Evolutionary conservation across 2,888 invertebrate species (phyloP).

Genomic region (Xestia sexstrigata): DNA sequence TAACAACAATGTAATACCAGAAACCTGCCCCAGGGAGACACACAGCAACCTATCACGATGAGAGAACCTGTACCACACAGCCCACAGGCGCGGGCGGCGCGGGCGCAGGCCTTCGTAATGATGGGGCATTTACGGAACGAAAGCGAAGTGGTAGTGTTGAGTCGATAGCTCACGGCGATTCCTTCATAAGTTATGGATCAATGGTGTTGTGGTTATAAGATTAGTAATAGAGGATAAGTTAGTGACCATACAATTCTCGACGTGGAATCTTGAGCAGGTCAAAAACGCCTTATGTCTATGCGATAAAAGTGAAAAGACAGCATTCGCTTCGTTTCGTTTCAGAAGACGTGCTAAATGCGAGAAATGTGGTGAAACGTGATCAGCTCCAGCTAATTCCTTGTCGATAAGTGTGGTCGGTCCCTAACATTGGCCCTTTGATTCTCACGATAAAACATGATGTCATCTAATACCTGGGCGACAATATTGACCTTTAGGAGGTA

Average conservation of each 20-base stretch:
- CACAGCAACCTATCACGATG: slow-evolving; percentile 36
- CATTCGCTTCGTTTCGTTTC: background rate
- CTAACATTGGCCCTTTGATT: background rate
- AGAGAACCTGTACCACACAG: slow-evolving; percentile 35
- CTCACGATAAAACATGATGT: background rate
- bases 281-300: background rate
- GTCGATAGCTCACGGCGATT: slow-evolving; percentile 19
- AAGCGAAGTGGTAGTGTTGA: slow-evolving; percentile 48
- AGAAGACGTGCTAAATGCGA: background rate
- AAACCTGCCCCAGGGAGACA: slow-evolving; percentile 33
- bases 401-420: background rate
- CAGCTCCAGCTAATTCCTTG: background rate
- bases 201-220: background rate
- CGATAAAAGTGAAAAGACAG: background rate
- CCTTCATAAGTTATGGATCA: slow-evolving; percentile 19
- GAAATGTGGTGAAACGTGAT: background rate
- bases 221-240: background rate
- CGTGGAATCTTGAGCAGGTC: background rate
- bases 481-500: background rate
- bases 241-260: background rate
- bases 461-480: background rate
- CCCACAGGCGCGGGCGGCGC: slow-evolving; percentile 14
- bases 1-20: slow-evolving; percentile 16
- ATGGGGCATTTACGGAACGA: slow-evolving; percentile 28
- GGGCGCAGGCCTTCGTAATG: slow-evolving; percentile 28